These are phyloP conservation scores for Brachionus calyciflorus DNA, from an alignment of 1,140 invertebrate species.

Conservation along the genomic window DNA sequence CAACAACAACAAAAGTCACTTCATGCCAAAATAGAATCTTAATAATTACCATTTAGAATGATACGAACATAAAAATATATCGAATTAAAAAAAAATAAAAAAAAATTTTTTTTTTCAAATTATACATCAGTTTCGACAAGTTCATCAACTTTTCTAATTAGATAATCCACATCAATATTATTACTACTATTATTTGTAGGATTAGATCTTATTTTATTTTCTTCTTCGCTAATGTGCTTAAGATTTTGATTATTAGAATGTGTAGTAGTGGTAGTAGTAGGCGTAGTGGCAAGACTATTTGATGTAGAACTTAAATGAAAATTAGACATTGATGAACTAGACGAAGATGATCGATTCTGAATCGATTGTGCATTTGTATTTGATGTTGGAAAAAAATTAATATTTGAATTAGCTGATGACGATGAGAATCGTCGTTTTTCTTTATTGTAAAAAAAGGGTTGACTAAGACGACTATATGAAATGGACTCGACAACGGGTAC, in stretches of 20 bases:
- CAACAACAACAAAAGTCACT: too few relatives aligned
- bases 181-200: too few relatives aligned
- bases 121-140: constrained; percentile 30
- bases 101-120: too few relatives aligned
- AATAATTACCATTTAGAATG: not conserved
- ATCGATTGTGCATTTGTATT: not conserved
- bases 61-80: not conserved
- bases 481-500: constrained; percentile 2
- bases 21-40: too few relatives aligned
- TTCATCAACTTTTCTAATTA: constrained; percentile 34
- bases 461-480: constrained; percentile 9
- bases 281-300: constrained; percentile 7
- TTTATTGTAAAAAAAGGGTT: not conserved
- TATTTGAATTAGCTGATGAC: constrained; percentile 9
- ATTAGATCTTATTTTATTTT: too few relatives aligned
- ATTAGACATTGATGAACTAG: constrained; percentile 1
- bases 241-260: too few relatives aligned
- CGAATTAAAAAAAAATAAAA: not conserved
- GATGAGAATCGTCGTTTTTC: constrained; percentile 11
- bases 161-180: constrained; percentile 10
- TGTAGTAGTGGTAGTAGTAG: constrained; percentile 2
- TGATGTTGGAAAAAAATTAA: not conserved
- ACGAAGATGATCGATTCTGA: not conserved
- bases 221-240: constrained; percentile 2
- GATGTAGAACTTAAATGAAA: constrained; percentile 4